Evolutionary conservation across 1,140 invertebrate species (phyloP).

Genomic region (Listronotus bonariensis): DNA sequence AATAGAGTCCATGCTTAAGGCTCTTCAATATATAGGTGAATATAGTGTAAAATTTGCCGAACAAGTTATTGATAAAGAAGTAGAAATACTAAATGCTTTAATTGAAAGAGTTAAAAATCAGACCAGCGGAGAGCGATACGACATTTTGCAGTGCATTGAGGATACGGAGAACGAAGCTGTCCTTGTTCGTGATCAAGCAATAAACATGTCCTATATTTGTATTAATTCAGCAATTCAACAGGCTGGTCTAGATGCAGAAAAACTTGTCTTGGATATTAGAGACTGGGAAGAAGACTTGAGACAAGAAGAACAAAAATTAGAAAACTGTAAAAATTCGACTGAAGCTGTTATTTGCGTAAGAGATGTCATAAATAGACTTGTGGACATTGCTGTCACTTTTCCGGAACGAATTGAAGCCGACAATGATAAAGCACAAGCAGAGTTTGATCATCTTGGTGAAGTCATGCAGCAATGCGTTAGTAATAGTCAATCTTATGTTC

Average conservation of each 20-base stretch:
- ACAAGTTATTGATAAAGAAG: background rate
- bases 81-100: background rate
- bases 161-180: background rate
- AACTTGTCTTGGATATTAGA: background rate
- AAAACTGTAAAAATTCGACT: background rate
- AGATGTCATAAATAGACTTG: background rate
- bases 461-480: background rate
- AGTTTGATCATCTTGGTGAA: background rate
- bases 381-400: background rate
- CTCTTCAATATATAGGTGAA: background rate
- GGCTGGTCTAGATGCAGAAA: background rate
- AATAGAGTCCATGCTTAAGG: background rate
- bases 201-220: background rate
- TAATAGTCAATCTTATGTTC: background rate
- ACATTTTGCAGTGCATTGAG: slow-evolving; percentile 4
- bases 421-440: slow-evolving; percentile 2
- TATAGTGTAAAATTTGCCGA: background rate
- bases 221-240: background rate
- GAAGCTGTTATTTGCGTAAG: background rate
- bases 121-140: background rate
- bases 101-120: background rate
- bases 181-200: background rate
- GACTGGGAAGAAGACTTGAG: background rate
- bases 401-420: background rate
- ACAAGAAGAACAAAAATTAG: background rate